These are phyloP conservation scores for Felis catus DNA, from an alignment of 2,113 vertebrate genomes.

Conservation along the genomic window F.catus_Fca126_mat1.0 CM031425.1:45033001-45033500, in stretches of 20 bases:
- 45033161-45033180: background rate
- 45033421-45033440: background rate
- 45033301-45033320: background rate
- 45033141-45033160: background rate
- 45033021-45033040: background rate
- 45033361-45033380: background rate
- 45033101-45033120: conserved; percentile 5
- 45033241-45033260: background rate
- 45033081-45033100: background rate
- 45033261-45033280: background rate
- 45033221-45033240: background rate
- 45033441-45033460: conserved; percentile 18
- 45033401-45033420: background rate
- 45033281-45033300: background rate
- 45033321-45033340: background rate
- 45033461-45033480: conserved; percentile 23
- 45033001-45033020: background rate
- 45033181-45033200: background rate
- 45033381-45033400: background rate
- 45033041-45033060: background rate
- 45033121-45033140: background rate
- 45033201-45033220: background rate
- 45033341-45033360: background rate
- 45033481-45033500: background rate
- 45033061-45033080: background rate